A percentile compares a stretch with the other conserved stretches of the same genome.
These are phyloP conservation scores for Ochropacha duplaris DNA, from an alignment of 2,888 invertebrate genomes.

Conservation along the genomic window DNA sequence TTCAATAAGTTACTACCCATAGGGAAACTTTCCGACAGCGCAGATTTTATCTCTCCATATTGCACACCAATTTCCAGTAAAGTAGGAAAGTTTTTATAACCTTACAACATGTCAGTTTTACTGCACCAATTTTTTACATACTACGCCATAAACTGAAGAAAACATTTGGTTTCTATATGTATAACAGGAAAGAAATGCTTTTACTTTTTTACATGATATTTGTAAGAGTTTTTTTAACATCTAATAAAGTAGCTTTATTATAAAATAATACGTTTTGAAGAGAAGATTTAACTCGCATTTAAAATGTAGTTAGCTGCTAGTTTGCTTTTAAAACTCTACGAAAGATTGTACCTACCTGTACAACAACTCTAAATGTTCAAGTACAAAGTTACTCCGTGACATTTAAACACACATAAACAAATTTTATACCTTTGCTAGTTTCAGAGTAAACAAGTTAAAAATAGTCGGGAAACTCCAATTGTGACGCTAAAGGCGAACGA, in stretches of 20 bases:
- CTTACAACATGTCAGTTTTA: not conserved
- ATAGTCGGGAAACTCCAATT: conserved; percentile 43
- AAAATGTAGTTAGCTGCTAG: not conserved
- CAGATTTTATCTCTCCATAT: not conserved
- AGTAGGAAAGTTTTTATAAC: not conserved
- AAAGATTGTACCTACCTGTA: not conserved
- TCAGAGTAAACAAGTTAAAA: conserved; percentile 26
- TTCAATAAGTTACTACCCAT: not conserved
- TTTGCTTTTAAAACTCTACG: not conserved
- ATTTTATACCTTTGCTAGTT: conserved; percentile 1
- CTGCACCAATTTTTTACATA: not conserved
- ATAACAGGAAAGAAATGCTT: not conserved
- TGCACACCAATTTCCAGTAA: not conserved
- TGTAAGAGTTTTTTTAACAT: not conserved
- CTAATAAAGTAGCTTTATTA: not conserved
- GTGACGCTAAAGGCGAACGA: conserved; percentile 16
- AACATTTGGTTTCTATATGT: not conserved
- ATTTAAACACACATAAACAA: not conserved
- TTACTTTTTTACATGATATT: not conserved
- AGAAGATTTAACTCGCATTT: not conserved
- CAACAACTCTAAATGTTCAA: not conserved
- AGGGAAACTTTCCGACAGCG: not conserved
- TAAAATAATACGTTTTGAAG: not conserved
- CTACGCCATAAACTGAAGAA: not conserved
- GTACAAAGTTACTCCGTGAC: not conserved